phyloP scores from a whole-genome alignment of 2,888 invertebrate species.

The Trimorus sp. region DNA sequence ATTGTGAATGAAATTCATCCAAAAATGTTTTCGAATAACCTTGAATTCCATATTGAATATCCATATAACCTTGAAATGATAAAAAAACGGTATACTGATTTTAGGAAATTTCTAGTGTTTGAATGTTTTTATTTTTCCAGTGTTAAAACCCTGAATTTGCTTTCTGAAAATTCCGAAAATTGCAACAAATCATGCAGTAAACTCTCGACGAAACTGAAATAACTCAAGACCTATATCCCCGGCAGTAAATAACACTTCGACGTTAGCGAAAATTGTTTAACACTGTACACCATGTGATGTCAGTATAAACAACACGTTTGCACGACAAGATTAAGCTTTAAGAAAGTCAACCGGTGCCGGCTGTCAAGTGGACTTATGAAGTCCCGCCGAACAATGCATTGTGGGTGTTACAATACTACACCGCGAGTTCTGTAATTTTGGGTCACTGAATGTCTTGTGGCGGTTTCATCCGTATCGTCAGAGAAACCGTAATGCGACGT shows the following conservation, averaged over 20 bases:
- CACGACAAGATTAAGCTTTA: slow-evolving; percentile 34
- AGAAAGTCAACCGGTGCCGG: slow-evolving; percentile 50
- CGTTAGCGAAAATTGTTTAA: slow-evolving; percentile 10
- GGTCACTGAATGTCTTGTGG: slow-evolving; percentile 65
- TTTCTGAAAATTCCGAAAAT: too few species aligned
- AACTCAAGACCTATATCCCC: slow-evolving; percentile 8
- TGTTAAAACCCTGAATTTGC: too few species aligned
- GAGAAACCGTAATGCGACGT: slow-evolving; percentile 55
- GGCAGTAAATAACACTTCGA: slow-evolving; percentile 16
- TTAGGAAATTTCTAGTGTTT: too few species aligned
- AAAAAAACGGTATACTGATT: too few species aligned
- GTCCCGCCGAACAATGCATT: slow-evolving; percentile 48
- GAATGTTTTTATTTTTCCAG: too few species aligned
- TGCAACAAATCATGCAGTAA: too few species aligned
- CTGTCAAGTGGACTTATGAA: slow-evolving; percentile 47
- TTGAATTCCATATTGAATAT: too few species aligned
- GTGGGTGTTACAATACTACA: slow-evolving; percentile 46
- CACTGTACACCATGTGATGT: slow-evolving; percentile 20
- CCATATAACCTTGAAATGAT: too few species aligned
- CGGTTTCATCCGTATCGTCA: slow-evolving; percentile 42
- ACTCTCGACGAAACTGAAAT: not conserved
- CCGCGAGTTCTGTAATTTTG: slow-evolving; percentile 60
- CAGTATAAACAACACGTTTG: slow-evolving; percentile 22
- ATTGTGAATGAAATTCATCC: too few species aligned
- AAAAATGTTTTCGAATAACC: too few species aligned